Evolutionary conservation across 2,888 invertebrate genomes (phyloP).

Genomic region (Cheilosia soror): DNA sequence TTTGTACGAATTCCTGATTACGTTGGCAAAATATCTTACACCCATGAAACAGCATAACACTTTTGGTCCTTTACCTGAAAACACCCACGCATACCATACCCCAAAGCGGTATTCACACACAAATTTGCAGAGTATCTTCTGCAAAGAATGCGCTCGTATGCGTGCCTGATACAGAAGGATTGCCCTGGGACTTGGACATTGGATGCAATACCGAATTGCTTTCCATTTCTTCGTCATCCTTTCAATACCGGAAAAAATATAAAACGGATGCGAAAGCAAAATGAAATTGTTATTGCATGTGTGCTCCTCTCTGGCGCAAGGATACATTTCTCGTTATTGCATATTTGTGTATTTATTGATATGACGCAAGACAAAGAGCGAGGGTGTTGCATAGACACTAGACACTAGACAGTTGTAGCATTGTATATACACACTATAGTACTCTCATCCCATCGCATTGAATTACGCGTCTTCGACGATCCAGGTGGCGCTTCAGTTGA

Average conservation of each 20-base stretch:
- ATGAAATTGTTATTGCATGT: slow-evolving; percentile 31
- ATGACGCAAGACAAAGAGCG: slow-evolving; percentile 5
- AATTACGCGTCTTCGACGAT: too few relatives aligned
- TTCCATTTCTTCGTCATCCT: slow-evolving; percentile 19
- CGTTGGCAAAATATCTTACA: slow-evolving; percentile 39
- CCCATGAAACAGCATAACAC: slow-evolving; percentile 25
- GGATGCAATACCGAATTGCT: background rate
- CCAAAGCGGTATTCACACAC: too few relatives aligned
- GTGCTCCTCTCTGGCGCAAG: slow-evolving; percentile 8
- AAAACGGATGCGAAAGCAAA: slow-evolving; percentile 28
- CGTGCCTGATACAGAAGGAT: slow-evolving; percentile 8
- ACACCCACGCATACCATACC: too few relatives aligned
- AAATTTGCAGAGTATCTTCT: too few relatives aligned
- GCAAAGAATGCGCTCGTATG: background rate
- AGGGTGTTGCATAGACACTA: background rate
- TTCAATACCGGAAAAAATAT: slow-evolving; percentile 25
- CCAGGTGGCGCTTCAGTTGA: too few relatives aligned
- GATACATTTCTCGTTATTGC: slow-evolving; percentile 27
- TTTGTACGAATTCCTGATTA: slow-evolving; percentile 45
- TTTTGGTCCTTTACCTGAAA: slow-evolving; percentile 18
- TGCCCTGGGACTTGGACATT: too few relatives aligned
- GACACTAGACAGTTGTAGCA: too few relatives aligned
- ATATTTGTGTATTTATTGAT: slow-evolving; percentile 42
- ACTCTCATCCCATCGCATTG: too few relatives aligned
- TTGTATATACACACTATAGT: too few relatives aligned